Conservation (phyloP, 37 sponge, comb jelly and placozoan genomes). For the Bolinopsis microptera region DNA sequence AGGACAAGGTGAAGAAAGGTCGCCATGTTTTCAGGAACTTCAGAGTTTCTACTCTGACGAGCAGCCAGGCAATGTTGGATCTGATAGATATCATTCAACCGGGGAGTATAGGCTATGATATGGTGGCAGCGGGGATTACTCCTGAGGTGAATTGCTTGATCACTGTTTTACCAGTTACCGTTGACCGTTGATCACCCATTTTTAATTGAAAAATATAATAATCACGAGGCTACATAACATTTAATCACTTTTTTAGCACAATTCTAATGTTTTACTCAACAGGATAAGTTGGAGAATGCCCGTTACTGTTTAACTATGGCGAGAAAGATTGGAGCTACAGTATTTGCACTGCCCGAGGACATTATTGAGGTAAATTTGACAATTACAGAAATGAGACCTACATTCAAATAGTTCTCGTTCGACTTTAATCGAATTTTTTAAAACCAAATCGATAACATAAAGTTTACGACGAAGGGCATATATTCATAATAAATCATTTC, state of each 20-base stretch:
- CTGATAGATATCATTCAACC: constrained; percentile 40
- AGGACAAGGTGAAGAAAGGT: neutral
- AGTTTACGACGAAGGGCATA: neutral
- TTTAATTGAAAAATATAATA: no score
- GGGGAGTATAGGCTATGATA: constrained; percentile 39
- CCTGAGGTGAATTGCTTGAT: neutral
- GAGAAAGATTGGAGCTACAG: constrained; percentile 58
- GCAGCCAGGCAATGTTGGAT: constrained; percentile 25
- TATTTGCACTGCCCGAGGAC: constrained; percentile 64
- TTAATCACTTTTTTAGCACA: no score
- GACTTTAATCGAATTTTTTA: no score
- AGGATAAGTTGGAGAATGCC: constrained; percentile 31
- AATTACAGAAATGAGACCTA: no score
- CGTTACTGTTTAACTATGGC: constrained; percentile 56
- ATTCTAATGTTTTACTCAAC: no score
- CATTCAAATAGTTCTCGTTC: no score
- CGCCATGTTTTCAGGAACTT: neutral
- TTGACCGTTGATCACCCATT: no score
- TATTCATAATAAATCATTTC: neutral
- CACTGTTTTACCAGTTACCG: no score
- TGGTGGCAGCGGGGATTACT: neutral
- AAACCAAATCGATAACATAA: no score
- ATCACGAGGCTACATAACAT: no score
- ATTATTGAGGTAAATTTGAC: constrained; percentile 16
- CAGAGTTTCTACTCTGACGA: constrained; percentile 4